phyloP scores from a whole-genome alignment of 1,140 invertebrate species.

The Patella vulgata region DNA sequence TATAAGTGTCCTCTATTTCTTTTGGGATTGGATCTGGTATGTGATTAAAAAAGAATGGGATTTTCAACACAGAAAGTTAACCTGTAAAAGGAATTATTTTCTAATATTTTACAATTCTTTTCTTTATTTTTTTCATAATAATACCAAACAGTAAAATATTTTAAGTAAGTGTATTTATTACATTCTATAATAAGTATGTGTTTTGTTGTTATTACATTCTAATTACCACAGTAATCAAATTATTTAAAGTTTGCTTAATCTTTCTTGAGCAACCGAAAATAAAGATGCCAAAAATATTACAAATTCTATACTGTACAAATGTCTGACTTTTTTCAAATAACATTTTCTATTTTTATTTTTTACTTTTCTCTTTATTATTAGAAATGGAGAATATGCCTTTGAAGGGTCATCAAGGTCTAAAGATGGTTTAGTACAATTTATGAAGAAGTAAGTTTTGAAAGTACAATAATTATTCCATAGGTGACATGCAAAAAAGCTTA shows the following conservation, averaged over 20 bases:
- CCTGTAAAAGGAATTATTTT: too few species aligned
- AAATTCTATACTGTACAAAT: too few species aligned
- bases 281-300: too few species aligned
- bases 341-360: conserved; percentile 5
- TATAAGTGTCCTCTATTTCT: too few species aligned
- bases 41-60: too few species aligned
- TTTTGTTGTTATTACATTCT: not conserved
- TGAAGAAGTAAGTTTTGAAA: conserved; percentile 62
- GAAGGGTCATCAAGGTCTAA: conserved; percentile 66
- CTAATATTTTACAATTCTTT: too few species aligned
- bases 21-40: too few species aligned
- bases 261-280: conserved; percentile 10
- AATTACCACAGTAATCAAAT: not conserved
- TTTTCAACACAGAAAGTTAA: too few species aligned
- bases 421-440: conserved; percentile 70
- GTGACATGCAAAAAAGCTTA: too few species aligned
- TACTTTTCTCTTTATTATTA: conserved; percentile 43
- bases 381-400: conserved; percentile 64
- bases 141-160: conserved; percentile 62
- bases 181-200: not conserved
- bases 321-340: too few species aligned
- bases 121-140: conserved; percentile 27
- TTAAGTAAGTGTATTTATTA: conserved; percentile 58
- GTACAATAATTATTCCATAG: too few species aligned
- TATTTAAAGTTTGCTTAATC: not conserved